Evolutionary conservation across 1,140 invertebrate genomes (phyloP).

Genomic region (Drosophila ironensis): DNA sequence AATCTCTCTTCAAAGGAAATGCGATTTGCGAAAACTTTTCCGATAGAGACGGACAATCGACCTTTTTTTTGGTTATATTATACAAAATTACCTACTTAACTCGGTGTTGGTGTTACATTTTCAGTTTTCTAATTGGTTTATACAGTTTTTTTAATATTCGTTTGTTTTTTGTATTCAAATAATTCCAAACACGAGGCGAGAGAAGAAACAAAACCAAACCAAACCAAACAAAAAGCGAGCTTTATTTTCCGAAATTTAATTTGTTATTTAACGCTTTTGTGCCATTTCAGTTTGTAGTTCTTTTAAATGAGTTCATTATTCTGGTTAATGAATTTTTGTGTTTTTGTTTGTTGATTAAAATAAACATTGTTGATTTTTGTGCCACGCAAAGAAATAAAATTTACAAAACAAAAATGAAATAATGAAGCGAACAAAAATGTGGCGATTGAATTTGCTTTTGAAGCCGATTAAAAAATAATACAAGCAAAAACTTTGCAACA

Average conservation of each 20-base stretch:
- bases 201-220: constrained; percentile 16
- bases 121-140: constrained; percentile 17
- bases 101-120: constrained; percentile 22
- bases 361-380: constrained; percentile 53
- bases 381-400: constrained; percentile 27
- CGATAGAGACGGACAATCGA: neutral
- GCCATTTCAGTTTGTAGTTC: constrained; percentile 25
- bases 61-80: neutral
- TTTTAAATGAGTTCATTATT: constrained; percentile 52
- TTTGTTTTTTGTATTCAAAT: constrained; percentile 7
- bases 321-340: constrained; percentile 54
- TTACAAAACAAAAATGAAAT: constrained; percentile 12
- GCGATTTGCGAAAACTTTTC: neutral
- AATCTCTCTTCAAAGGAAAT: constrained; percentile 1
- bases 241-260: constrained; percentile 31
- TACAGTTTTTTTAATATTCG: neutral
- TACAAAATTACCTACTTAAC: constrained; percentile 8
- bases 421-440: constrained; percentile 12
- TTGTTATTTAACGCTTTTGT: constrained; percentile 42
- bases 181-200: constrained; percentile 24
- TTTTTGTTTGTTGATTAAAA: constrained; percentile 57
- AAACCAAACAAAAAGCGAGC: constrained; percentile 14
- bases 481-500: constrained; percentile 33
- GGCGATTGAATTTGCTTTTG: constrained; percentile 37
- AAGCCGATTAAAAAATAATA: constrained; percentile 23